These are phyloP conservation scores for Micropoecilia bifurca DNA, from an alignment of 2,797 vertebrate species.

Conservation along the genomic window DNA sequence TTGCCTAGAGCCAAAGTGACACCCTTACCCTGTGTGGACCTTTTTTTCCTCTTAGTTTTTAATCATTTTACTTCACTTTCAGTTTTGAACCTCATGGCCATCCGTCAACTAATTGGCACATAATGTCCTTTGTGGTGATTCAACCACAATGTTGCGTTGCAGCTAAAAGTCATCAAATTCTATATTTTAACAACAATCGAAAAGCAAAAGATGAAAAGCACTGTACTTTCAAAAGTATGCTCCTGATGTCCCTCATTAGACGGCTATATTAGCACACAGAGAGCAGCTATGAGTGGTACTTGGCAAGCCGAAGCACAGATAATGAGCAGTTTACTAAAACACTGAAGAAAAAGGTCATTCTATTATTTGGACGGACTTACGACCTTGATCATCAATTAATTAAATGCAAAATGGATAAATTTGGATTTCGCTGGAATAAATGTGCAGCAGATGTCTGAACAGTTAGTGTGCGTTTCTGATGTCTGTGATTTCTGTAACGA, in stretches of 20 bases:
- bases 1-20: slow-evolving; percentile 1
- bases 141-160: background rate
- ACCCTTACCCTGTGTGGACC: background rate
- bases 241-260: slow-evolving; percentile 24
- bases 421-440: background rate
- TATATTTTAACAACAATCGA: slow-evolving; percentile 10
- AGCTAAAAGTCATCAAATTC: background rate
- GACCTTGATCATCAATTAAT: slow-evolving; percentile 5
- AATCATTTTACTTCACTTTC: background rate
- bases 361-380: background rate
- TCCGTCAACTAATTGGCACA: background rate
- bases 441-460: slow-evolving; percentile 9
- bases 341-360: slow-evolving; percentile 6
- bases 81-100: background rate
- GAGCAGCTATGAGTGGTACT: background rate
- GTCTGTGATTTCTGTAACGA: background rate
- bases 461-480: background rate
- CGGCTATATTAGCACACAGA: background rate
- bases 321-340: slow-evolving; percentile 11
- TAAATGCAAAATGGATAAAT: slow-evolving; percentile 6
- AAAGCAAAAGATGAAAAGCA: slow-evolving; percentile 10
- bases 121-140: background rate
- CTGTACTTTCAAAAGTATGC: slow-evolving; percentile 1
- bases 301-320: slow-evolving; percentile 9
- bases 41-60: background rate